Base-by-base conservation (phyloP, 2,113 vertebrate species). In the Noturus placidus region DNA sequence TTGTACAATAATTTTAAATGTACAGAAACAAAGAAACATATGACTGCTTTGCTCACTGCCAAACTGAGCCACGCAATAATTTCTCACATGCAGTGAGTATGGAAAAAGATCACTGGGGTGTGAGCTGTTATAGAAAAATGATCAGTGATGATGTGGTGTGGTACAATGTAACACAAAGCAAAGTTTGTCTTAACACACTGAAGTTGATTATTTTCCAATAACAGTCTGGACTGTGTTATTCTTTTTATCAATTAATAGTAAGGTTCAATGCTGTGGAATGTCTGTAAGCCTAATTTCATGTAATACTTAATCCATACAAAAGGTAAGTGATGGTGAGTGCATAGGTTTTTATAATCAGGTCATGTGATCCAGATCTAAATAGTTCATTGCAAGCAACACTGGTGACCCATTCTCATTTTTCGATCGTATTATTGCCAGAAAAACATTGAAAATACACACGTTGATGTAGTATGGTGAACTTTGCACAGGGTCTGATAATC, bases 401-500 rank as follows among this genome's bases (percentile, higher is more conserved):
- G 30, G 10, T 72, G n/a, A 84, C 46, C 52, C 52, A 27, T 59
- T 84, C 83, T 38, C 38, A 74, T 57, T 57, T 72, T 57, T 20
- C 20, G 3, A 33, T 35, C 33, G 25, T 52, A 27, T 42, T 42
- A 59, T n/a, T 17, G 30, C 3, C 7, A 54, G 9, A 87, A 87
- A 79, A 59, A 22, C 35, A 35, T 57, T 54, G 63, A 5, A 38
- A 81, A 85, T 77, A 88, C 61, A 77, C 33, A 78, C 70, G 35
- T 65, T 82, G 20, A 13, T 88, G 61, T 72, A 83, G 85, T 77
- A 80, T 85, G 67, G 83, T 82, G 35, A 87, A 89, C 91, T 91
- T 90, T 83, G 82, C 88, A 92, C 85, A 88, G 89, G 69, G 82
- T 78, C 89, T 90, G 91, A 92, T 92, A 88, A 91, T 84, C 86